Base-by-base conservation (phyloP, 2,113 vertebrate species). In the Ellobius talpinus region DNA sequence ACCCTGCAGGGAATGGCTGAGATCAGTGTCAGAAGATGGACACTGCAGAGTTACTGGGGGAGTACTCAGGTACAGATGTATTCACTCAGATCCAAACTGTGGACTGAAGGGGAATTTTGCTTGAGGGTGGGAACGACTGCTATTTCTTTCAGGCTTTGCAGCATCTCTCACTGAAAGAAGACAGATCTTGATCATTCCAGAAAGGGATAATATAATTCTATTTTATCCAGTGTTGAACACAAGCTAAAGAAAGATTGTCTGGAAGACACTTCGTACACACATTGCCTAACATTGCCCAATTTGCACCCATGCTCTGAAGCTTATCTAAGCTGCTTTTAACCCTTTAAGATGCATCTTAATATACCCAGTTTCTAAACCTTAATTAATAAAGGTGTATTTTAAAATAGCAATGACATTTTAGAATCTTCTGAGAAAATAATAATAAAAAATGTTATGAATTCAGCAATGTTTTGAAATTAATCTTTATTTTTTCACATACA, bases 371-470 rank as follows among this genome's bases (percentile, higher is more conserved):
- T 78, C 55, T 81, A 55, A 96, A 39, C 26, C 12, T 13, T 72
- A 21, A 78, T 87, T 66, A 73, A 21, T 3, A 94, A 47, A 19
- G 65, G 45, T 90, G 14, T 24, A 77, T 36, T 90, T 87, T 7
- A 68, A 87, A 87, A 68, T 87, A 50, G 45, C 10, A 87, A 14
- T 36, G 29, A 13, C 31, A 68, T 68, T 97, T 97, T 91, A 91
- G 50, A 42, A 76, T 94, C 42, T 87, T 61, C 42, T 87, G 70
- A 92, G 82, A 92, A 97, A 97, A 92, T 1, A 70, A 90, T 65
- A 47, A 92, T 24, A 87, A 92, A 97, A 97, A 90, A 14, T 87
- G 12, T 96, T 87, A 74, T 90, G 16, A 84, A 95, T 92, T 92
- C 70, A 96, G 10, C 31, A 96, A 50, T 73, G 3, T 10, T 87